phyloP scores from a whole-genome alignment of 2,888 invertebrate genomes.

The Cryptocheilus praepositus region DNA sequence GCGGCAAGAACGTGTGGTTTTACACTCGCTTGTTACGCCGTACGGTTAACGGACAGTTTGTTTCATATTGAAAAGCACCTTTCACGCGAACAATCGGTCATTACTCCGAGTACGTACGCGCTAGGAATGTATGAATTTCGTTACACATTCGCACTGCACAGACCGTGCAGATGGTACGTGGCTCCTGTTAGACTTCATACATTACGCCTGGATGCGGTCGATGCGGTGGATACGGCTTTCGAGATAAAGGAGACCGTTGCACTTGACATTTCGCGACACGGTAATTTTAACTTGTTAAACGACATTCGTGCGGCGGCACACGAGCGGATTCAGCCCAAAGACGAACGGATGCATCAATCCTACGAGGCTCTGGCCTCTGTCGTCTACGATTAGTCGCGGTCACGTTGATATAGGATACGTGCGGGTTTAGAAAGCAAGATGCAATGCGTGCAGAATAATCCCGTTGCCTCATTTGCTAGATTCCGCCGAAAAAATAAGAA shows the following conservation, averaged over 20 bases:
- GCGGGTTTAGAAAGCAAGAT: background rate
- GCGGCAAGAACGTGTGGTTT: too few species aligned
- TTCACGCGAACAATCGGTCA: too few species aligned
- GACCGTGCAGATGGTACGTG: too few species aligned
- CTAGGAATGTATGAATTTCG: too few species aligned
- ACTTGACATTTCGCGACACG: conserved; percentile 64
- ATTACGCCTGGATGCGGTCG: conserved; percentile 39
- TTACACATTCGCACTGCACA: too few species aligned
- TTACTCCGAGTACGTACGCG: conserved; percentile 30
- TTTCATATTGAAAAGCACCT: too few species aligned
- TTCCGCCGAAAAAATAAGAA: too few species aligned
- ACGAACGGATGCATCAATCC: conserved; percentile 36
- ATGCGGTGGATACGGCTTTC: conserved; percentile 19
- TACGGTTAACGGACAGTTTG: too few species aligned
- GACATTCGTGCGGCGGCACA: conserved; percentile 60
- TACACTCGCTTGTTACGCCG: too few species aligned
- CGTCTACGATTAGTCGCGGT: conserved; percentile 34
- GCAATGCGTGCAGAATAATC: too few species aligned
- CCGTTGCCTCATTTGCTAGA: too few species aligned
- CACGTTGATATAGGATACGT: background rate
- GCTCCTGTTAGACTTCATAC: conserved; percentile 1
- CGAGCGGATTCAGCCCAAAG: conserved; percentile 42
- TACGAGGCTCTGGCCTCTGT: conserved; percentile 35
- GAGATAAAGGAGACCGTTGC: conserved; percentile 50
- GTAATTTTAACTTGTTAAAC: conserved; percentile 67